Evolutionary conservation across 1,140 invertebrate species (phyloP), one percentile per base, ranked within the genome.

Genomic region (Bombus balteatus): DNA sequence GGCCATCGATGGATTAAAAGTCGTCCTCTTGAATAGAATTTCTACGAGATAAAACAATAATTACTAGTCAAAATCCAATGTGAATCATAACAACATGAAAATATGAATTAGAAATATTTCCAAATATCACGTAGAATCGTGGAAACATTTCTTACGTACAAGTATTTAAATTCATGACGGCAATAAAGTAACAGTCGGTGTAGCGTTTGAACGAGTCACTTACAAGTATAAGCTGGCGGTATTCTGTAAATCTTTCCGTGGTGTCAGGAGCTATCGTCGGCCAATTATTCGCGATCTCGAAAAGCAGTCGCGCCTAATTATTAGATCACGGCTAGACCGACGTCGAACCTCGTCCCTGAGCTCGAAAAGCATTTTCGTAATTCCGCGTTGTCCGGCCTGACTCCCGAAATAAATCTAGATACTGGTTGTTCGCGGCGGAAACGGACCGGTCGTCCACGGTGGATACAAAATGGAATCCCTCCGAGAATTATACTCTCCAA

Each of bases 341-440:
- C 43, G 41, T 62, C 37, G 37, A 72, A 62, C 70, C 72, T 65
- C 81, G 81, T 75, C 81, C 71, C 71, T 75, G 57, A 47, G 57
- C 53, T 12, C 57, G 72, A 66, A n/a, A 73, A 66, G 32, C 72
- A n/a, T 76, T 83, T 83, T 83, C 81, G 81, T 53, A 53, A 83
- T 83, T 83, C 71, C 59, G 59, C 62, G 72, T 83, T 83, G 72
- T 76, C 43, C 73, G 72, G 25, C 59, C 32, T 41, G 18, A 57
- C 18, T 83, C 81, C 81, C 59, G 59, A 83, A 83, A 83, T 83
- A 83, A 83, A 76, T 76, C 70, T 53, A 53, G 41, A 70, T 37
- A 15, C 37, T 59, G 28, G 25, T 32, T 41, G 18, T 32, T 43
- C 68, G 12, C 22, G 28, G 13, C 15, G 65, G 47, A 72, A 53